Evolutionary conservation across 2,113 vertebrate species (phyloP), one percentile per base, ranked within the genome.

Genomic region (Rutilus rutilus): DNA sequence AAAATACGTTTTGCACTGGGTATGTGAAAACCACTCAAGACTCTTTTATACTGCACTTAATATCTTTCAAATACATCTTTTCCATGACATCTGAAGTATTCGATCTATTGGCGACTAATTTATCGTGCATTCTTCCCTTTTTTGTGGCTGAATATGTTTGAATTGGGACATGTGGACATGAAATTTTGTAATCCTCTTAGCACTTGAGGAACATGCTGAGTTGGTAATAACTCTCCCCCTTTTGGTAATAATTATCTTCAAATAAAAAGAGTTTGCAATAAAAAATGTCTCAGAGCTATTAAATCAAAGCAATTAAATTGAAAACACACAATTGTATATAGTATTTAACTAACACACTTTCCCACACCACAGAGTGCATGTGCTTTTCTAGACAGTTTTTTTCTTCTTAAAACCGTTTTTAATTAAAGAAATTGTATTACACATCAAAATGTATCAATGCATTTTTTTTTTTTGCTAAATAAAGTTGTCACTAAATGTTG

Each of bases 191-290:
- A 85, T 86, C 76, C 60, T 83, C 79, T 45, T 60, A 90, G 84
- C 71, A 86, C 27, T 77, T 81, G 80, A 86, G 79, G 78, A 79
- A 71, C 75, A 54, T 88, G 89, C 91, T 88, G 91, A 86, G 87
- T 60, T 86, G 85, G 90, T 92, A 93, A 91, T 91, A 92, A 93
- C 89, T 91, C 87, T 88, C 86, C 79, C 77, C 78, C 93, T 93
- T 93, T 95, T 94, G 91, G 93, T 91, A 93, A 92, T 94, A 94
- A 95, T 94, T 94, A 94, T 94, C 90, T 89, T 84, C 85, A 90
- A 89, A 90, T 90, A 87, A 54, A 83, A 88, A 85, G 87, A 90
- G 86, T 91, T 93, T 89, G 88, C 89, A 92, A 90, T 88, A 93
- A 92, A 88, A 84, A 86, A 91, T 91, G 91, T 93, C 90, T 93